These are phyloP conservation scores for Tiaroga cobitis DNA, from an alignment of 2,797 vertebrate genomes.

Conservation along the genomic window DNA sequence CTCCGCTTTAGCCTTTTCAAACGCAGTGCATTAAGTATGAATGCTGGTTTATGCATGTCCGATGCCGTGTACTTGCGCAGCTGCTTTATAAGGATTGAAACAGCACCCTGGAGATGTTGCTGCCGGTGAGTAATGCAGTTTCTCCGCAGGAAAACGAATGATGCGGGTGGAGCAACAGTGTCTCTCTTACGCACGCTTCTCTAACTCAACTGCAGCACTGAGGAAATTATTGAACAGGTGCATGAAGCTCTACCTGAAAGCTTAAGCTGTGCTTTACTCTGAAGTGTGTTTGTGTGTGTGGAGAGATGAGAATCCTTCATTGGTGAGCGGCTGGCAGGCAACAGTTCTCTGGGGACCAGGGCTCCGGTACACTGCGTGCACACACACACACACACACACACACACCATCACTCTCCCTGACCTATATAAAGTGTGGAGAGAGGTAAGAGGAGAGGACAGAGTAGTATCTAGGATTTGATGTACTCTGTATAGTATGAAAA, in stretches of 20 bases:
- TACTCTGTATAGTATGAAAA: constrained; percentile 32
- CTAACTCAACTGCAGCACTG: neutral
- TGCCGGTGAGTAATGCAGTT: constrained; percentile 70
- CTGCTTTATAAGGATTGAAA: constrained; percentile 14
- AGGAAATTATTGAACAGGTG: constrained; percentile 51
- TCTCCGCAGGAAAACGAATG: constrained; percentile 74
- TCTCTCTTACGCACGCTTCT: neutral
- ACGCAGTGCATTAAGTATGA: constrained; percentile 17
- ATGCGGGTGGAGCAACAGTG: constrained; percentile 69
- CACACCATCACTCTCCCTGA: constrained; percentile 55
- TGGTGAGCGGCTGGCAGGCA: constrained; percentile 59
- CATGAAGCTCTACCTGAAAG: constrained; percentile 43
- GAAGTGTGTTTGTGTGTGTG: constrained; percentile 19
- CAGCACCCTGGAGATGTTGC: constrained; percentile 20
- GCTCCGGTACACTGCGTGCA: constrained; percentile 60
- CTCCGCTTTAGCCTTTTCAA: neutral
- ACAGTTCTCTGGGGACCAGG: constrained; percentile 56
- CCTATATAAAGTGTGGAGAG: constrained; percentile 55
- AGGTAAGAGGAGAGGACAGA: constrained; percentile 50
- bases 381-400: constrained; percentile 29
- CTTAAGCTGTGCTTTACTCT: constrained; percentile 32
- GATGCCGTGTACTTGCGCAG: neutral
- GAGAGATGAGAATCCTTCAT: constrained; percentile 57
- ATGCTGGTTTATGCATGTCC: constrained; percentile 3
- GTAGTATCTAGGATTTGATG: constrained; percentile 51